These are phyloP conservation scores for Apodemus agrarius DNA, from an alignment of 2,797 vertebrate species.

Conservation along the genomic window DNA sequence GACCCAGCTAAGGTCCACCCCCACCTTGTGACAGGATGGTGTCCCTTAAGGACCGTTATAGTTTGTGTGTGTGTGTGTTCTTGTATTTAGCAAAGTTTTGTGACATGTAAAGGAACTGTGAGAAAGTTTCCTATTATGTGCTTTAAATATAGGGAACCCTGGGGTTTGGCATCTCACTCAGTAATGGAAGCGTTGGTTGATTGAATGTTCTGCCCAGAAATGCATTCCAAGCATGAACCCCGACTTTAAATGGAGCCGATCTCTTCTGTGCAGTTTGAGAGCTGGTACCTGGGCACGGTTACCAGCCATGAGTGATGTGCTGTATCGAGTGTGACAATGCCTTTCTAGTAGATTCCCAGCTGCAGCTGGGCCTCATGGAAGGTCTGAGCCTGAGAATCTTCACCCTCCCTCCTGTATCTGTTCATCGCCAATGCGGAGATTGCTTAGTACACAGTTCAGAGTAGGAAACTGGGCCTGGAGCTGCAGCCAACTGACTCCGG, in stretches of 20 bases:
- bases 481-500: fast-evolving
- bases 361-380: background rate
- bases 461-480: background rate
- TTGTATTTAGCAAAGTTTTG: background rate
- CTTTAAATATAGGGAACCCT: background rate
- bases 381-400: fast-evolving
- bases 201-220: background rate
- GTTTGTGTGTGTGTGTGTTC: background rate
- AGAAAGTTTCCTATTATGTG: background rate
- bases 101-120: background rate
- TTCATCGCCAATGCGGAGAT: background rate
- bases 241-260: fast-evolving
- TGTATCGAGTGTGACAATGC: fast-evolving
- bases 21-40: fast-evolving
- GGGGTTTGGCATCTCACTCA: fast-evolving
- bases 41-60: background rate
- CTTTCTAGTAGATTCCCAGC: background rate
- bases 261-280: background rate
- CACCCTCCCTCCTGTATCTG: background rate
- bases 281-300: fast-evolving
- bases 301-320: fast-evolving
- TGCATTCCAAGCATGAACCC: fast-evolving
- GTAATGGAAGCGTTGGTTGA: too few species aligned
- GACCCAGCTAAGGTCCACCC: fast-evolving
- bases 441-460: fast-evolving